Evolutionary conservation across 1,140 invertebrate species (phyloP).

Genomic region (Adelges cooleyi): DNA sequence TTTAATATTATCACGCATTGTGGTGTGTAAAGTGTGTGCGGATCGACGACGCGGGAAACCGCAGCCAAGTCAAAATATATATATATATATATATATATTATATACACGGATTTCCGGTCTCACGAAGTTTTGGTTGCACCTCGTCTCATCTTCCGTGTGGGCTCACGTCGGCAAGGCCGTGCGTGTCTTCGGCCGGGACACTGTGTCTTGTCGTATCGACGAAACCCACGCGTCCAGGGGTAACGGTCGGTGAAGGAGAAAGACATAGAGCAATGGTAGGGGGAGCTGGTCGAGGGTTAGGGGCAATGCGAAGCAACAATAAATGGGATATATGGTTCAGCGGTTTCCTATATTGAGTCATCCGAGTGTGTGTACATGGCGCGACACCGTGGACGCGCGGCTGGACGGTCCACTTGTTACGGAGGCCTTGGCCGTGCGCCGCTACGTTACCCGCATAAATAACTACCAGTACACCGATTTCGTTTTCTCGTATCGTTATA

Average conservation of each 20-base stretch:
- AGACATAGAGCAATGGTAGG: too few relatives aligned
- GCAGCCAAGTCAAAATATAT: neutral
- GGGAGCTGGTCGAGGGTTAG: too few relatives aligned
- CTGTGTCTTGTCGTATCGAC: too few relatives aligned
- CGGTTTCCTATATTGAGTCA: constrained; percentile 14
- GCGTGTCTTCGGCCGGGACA: too few relatives aligned
- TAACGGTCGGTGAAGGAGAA: too few relatives aligned
- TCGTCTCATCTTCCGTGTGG: neutral
- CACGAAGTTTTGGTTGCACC: constrained; percentile 20
- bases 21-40: too few relatives aligned
- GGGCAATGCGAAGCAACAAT: neutral
- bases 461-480: neutral
- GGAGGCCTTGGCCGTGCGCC: constrained; percentile 6
- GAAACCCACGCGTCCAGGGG: too few relatives aligned
- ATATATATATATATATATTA: neutral
- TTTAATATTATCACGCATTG: too few relatives aligned
- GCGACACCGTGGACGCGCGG: neutral
- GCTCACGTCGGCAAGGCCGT: too few relatives aligned
- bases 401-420: constrained; percentile 13
- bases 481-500: neutral
- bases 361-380: neutral
- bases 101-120: constrained; percentile 8
- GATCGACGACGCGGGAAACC: neutral
- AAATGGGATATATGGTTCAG: constrained; percentile 15
- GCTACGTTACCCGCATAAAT: neutral